These are phyloP conservation scores for Actias luna DNA, from an alignment of 2,888 invertebrate genomes.

Conservation along the genomic window DNA sequence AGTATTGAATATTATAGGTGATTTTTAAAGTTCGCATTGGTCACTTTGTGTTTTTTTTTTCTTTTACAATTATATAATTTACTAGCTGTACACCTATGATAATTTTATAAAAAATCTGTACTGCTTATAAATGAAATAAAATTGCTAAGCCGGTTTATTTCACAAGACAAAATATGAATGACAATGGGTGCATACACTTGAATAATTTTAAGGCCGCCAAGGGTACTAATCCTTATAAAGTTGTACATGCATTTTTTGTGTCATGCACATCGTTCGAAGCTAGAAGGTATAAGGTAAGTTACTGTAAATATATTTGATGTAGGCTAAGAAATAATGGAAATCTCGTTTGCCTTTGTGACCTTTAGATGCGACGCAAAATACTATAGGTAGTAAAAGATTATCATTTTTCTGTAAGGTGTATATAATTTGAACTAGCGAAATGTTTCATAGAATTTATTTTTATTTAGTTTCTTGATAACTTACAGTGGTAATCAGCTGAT, in stretches of 20 bases:
- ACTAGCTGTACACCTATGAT: conserved; percentile 26
- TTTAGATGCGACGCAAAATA: conserved; percentile 35
- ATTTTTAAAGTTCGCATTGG: conserved; percentile 1
- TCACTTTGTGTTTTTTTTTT: conserved; percentile 10
- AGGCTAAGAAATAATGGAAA: conserved; percentile 8
- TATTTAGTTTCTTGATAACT: conserved; percentile 8
- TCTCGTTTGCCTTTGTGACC: conserved; percentile 29
- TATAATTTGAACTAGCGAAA: background rate
- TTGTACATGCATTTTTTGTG: conserved; percentile 93
- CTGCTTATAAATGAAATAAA: conserved; percentile 25
- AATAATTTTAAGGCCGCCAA: conserved; percentile 89
- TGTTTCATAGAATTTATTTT: background rate
- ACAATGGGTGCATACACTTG: conserved; percentile 89
- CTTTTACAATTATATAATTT: conserved; percentile 11
- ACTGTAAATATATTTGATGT: conserved; percentile 13
- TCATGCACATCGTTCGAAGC: conserved; percentile 90
- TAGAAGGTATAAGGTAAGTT: conserved; percentile 89
- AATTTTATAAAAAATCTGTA: conserved; percentile 31
- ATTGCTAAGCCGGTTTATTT: conserved; percentile 46
- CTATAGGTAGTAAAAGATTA: background rate
- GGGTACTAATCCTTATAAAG: conserved; percentile 87
- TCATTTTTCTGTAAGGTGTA: background rate
- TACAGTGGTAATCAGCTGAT: conserved; percentile 67
- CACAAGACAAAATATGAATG: conserved; percentile 79
- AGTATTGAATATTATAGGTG: background rate